These are phyloP conservation scores for Kuschelorhynchus macadamiae DNA, from an alignment of 2,888 invertebrate genomes.

Conservation along the genomic window DNA sequence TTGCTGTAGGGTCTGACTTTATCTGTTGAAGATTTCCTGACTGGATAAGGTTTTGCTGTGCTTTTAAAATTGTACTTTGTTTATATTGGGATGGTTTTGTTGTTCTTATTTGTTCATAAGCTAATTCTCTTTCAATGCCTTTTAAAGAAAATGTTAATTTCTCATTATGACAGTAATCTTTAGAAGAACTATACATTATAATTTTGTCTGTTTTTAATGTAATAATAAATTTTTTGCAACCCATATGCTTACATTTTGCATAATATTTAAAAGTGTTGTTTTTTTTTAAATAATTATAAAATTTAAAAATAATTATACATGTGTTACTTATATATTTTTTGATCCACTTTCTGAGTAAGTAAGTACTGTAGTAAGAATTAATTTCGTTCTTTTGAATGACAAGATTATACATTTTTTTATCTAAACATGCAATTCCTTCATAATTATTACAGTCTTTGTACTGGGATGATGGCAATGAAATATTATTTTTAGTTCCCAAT, in stretches of 20 bases:
- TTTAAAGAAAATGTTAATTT: slow-evolving; percentile 18
- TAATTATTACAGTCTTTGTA: too few species aligned
- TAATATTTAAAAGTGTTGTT: slow-evolving; percentile 2
- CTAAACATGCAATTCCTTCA: too few species aligned
- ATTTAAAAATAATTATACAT: too few species aligned
- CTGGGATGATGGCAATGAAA: too few species aligned
- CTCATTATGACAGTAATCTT: slow-evolving; percentile 20
- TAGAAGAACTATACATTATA: slow-evolving; percentile 9
- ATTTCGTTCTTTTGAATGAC: too few species aligned
- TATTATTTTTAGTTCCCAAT: too few species aligned
- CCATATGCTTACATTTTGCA: slow-evolving; percentile 22
- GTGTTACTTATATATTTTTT: too few species aligned
- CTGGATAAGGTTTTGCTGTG: slow-evolving; percentile 5
- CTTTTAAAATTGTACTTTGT: slow-evolving; percentile 10
- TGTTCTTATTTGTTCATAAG: slow-evolving; percentile 2
- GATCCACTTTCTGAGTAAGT: too few species aligned
- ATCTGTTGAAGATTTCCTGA: slow-evolving; percentile 33
- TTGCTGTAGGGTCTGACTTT: slow-evolving; percentile 33
- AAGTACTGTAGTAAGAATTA: too few species aligned
- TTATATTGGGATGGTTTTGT: slow-evolving; percentile 7
- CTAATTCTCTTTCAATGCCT: slow-evolving; percentile 14
- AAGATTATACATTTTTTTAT: too few species aligned
- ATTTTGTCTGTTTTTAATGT: slow-evolving; percentile 6
- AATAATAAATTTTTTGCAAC: slow-evolving; percentile 31
- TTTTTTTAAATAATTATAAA: too few species aligned